Evolutionary conservation across 2,113 vertebrate genomes (phyloP), one percentile per base, ranked within the genome.

Genomic region (Oryzias curvinotus): DNA sequence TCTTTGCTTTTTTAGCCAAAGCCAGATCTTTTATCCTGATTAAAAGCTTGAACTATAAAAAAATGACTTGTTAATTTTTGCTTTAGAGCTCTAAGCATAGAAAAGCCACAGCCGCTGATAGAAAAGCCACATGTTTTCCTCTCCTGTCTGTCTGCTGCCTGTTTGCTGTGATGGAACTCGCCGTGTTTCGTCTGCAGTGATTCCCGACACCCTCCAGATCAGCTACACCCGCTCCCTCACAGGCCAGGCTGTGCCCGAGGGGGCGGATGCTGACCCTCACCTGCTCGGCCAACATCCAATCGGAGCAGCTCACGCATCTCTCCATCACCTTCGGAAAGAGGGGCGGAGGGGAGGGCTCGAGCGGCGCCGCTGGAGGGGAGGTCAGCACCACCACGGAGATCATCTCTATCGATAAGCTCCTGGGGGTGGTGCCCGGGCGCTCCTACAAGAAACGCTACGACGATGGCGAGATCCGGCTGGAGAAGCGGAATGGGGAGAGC

Each of bases 251-350:
- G 68, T 94, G 36, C 77, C 83, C 0, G 94, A 96, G 74, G 93
- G 95, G 0, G 89, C 92, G 8, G 92, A 93, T n/a, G 28, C 81
- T 96, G 43, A 89, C 83, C 0, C 87, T 96, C 73, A 90, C 81
- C 1, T 96, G 95, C 61, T 79, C 90, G 0, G 92, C 91, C 0
- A 68, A 76, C 18, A 89, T 93, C 4, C 88, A 84, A 36, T 94
- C 93, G 0, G 65, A 83, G 62, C 85, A 94, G 74, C 95, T 96
- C 88, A 95, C 94, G 3, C 95, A 96, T 71, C 74, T 96, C 78
- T 92, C 95, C 0, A 80, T 95, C 85, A 91, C 85, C 1, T 96
- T 96, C 5, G 92, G 93, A 15, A 84, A 92, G 56, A 91, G 88
- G 0, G 70, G 73, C 0, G 74, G 19, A 0, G 41, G 51, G 17